Percentiles rank a stretch among this genome's conserved stretches.
Evolutionary conservation across 1,140 invertebrate genomes (phyloP).

Genomic region (Caerostris darwini): DNA sequence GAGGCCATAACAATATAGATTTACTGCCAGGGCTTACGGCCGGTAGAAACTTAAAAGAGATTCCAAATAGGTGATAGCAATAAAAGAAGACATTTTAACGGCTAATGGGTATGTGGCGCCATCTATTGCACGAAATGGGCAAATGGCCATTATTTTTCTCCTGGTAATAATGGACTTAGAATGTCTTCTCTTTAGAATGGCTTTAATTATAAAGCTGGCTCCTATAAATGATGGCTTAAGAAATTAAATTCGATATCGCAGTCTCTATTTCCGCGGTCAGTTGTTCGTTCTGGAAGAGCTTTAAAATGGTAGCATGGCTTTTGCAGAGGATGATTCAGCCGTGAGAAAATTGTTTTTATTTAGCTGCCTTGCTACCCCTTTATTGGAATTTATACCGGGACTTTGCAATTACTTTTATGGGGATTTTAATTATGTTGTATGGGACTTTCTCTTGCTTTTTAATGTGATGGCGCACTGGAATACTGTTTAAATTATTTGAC

Average conservation of each 20-base stretch:
- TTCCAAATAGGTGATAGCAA: constrained; percentile 18
- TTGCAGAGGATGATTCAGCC: not conserved
- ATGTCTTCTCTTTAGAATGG: not conserved
- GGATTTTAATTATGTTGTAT: not conserved
- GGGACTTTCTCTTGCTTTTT: too few species aligned
- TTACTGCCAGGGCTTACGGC: constrained; percentile 25
- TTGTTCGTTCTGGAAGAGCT: not conserved
- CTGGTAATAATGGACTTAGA: not conserved
- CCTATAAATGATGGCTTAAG: not conserved
- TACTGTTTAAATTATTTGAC: too few species aligned
- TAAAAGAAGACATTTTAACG: not conserved
- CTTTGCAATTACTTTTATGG: not conserved
- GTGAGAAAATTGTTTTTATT: not conserved
- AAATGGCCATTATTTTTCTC: not conserved
- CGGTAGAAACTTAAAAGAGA: constrained; percentile 34
- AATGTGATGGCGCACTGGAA: too few species aligned
- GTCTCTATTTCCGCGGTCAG: not conserved
- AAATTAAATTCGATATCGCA: not conserved
- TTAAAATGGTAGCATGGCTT: not conserved
- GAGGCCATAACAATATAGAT: constrained; percentile 37
- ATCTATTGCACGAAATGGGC: not conserved
- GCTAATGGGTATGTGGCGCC: not conserved
- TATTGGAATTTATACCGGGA: not conserved
- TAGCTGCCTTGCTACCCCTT: not conserved
- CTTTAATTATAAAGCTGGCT: not conserved